Conservation (phyloP, 2,888 invertebrate genomes). For the Nephrotoma flavescens region DNA sequence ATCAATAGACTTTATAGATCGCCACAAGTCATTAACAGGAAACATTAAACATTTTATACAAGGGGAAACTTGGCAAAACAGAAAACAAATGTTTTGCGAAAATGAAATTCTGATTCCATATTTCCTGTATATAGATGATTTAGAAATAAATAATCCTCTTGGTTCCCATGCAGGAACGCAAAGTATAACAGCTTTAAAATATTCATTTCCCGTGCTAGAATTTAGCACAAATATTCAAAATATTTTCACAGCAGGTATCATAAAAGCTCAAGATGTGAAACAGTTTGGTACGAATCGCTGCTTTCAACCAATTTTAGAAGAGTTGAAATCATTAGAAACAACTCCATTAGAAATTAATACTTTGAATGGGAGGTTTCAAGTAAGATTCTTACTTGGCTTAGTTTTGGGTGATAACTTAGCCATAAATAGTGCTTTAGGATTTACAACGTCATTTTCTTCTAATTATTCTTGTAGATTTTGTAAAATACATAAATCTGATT, state of each 20-base stretch:
- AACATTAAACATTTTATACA: background rate
- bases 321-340: constrained; percentile 3
- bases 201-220: background rate
- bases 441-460: background rate
- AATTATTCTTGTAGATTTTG: background rate
- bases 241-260: background rate
- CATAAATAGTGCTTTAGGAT: background rate
- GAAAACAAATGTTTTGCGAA: background rate
- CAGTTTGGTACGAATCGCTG: background rate
- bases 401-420: background rate
- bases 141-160: background rate
- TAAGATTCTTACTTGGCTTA: constrained; percentile 7
- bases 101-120: background rate
- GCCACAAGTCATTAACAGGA: background rate
- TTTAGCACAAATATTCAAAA: background rate
- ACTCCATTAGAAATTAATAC: constrained; percentile 8
- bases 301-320: background rate
- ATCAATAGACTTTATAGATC: background rate
- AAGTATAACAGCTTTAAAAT: background rate
- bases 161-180: background rate
- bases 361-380: constrained; percentile 4
- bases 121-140: background rate
- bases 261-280: constrained; percentile 1
- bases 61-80: background rate
- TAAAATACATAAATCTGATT: background rate